Evolutionary conservation across 2,888 invertebrate genomes (phyloP), one percentile per base, ranked within the genome.

Genomic region (Scaptomyza tumidula): DNA sequence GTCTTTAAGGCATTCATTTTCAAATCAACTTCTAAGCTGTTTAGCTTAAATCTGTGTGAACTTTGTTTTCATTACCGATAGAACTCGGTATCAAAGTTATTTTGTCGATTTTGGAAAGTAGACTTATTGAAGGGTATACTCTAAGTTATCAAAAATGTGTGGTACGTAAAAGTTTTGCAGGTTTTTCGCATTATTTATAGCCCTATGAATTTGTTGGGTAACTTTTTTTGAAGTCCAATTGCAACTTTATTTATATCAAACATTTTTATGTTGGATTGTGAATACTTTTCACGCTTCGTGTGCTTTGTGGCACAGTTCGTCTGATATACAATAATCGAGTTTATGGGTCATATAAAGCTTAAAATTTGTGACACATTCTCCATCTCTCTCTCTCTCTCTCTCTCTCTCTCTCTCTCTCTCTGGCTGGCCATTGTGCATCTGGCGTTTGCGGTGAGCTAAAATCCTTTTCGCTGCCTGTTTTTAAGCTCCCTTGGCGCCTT

Each of bases 271-370:
- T 13, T 2, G 41, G 41, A 9, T 4, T 44, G 13, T n/a, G n/a
- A 9, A 44, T 11, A 44, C 6, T 24, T 57, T 53, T 43, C 16
- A n/a, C 33, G 57, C 41, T 16, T 9, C 41, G 41, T 41, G 16
- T 16, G 10, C 39, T 31, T 1, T 53, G 35, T 29, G 9, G 9
- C 6, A 13, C 41, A 50, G 9, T 14, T 50, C 33, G 33, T 41
- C 60, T 49, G 49, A 27, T 49, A 48, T 49, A 10, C 4, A 44
- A 60, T 49, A 63, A 74, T 45, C 53, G 44, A 52, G 59, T 35
- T 73, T 62, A 68, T 74, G 70, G 73, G 63, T 63, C 75, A 64
- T 45, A 57, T 63, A 54, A 45, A 54, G 54, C 33, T 50, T n/a
- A 7, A 39, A 49, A 60, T 29, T 54, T 55, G 64, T 69, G 72